phyloP scores from a whole-genome alignment of 2,888 invertebrate genomes.

The Chymomyza caudatula region DNA sequence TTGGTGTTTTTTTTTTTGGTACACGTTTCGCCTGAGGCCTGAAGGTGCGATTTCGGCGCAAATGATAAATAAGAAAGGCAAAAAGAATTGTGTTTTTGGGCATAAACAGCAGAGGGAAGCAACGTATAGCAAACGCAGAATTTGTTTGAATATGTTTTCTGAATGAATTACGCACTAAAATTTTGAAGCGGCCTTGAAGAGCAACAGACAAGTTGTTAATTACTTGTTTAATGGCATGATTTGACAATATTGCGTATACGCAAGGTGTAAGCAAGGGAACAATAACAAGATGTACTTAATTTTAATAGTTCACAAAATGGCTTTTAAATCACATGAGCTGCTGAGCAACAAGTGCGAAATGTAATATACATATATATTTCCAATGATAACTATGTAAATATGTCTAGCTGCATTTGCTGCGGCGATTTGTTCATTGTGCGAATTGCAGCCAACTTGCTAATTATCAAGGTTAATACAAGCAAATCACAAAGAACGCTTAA shows the following conservation, averaged over 20 bases:
- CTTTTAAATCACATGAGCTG: background rate
- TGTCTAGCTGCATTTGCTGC: background rate
- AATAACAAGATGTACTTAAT: constrained; percentile 10
- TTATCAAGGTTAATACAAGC: constrained; percentile 40
- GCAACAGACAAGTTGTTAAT: constrained; percentile 16
- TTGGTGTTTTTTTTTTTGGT: background rate
- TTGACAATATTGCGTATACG: constrained; percentile 54
- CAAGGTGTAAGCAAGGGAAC: constrained; percentile 22
- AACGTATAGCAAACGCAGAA: background rate
- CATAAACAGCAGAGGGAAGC: constrained; percentile 2
- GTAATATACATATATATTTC: background rate
- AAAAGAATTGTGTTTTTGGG: constrained; percentile 1
- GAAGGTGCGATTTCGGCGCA: background rate
- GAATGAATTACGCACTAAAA: background rate
- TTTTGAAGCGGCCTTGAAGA: constrained; percentile 37
- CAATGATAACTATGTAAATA: no score
- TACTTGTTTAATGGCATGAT: constrained; percentile 6
- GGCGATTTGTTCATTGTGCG: constrained; percentile 34
- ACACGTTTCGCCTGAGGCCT: background rate
- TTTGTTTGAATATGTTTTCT: background rate
- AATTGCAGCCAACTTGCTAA: constrained; percentile 32
- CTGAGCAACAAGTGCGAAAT: background rate
- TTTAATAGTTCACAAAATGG: background rate
- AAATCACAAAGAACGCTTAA: background rate
- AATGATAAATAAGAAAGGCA: no score